Base-by-base conservation (phyloP, 2,797 vertebrate genomes). In the Eidolon dupreanum region DNA sequence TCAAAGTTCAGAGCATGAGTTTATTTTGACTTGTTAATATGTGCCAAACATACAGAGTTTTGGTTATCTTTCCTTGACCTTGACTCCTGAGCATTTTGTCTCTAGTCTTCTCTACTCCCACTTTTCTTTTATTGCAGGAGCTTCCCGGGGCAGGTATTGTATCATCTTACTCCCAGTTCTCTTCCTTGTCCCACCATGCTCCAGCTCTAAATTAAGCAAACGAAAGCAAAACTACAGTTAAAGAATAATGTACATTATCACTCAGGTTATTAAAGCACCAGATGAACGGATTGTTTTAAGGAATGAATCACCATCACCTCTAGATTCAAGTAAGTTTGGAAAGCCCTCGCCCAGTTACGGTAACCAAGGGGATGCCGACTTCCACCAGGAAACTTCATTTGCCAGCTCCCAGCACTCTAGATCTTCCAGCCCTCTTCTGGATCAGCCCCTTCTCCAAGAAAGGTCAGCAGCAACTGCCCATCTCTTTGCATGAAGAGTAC, bases 211-310 rank as follows among this genome's bases (percentile, higher is more conserved):
- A 68, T 73, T 94, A 86, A 86, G 17, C 28, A 90, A 86, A 88
- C 5, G 70, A 90, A 57, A 75, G 49, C 57, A 83, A 94, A 93
- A 79, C 24, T 57, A 65, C 53, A 90, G 63, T 49, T 93, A 57
- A 46, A 93, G 75, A 87, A 82, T 70, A 91, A 88, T 71, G 24
- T 8, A 51, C 26, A 3, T 95, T 98, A 33, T 97, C 93, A 92
- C 53, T 53, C 84, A 98, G 98, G 93, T 97, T 88, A 91, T 97
- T 90, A 97, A 89, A 95, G 98, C 98, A 82, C 98, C 96, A 33
- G 95, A 97, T 83, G 96, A 97, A 74, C 66, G 95, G 11, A 93
- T 96, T 68, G 4, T 94, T 89, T 93, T 96, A 71, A 94, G 93
- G 86, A 96, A 74, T 65, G 84, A 96, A 33, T 89, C 96, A 36